A percentile compares a stretch with the other conserved stretches of the same genome.
These are phyloP conservation scores for Uria lomvia DNA, from an alignment of 2,113 vertebrate genomes.

Conservation along the genomic window DNA sequence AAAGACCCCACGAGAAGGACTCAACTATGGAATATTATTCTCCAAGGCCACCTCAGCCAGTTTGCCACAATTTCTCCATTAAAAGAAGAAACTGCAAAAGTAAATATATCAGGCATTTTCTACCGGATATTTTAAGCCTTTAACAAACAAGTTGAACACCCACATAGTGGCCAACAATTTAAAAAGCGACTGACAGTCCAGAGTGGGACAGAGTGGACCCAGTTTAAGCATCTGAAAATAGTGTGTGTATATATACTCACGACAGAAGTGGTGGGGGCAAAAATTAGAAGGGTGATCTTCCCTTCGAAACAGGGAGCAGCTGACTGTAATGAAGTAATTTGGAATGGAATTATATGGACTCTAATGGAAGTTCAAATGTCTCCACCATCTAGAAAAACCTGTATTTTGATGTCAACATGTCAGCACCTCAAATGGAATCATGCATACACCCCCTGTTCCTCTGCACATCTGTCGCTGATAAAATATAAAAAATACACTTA, in stretches of 20 bases:
- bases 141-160: background rate
- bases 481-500: background rate
- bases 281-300: background rate
- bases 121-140: background rate
- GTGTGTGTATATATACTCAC: too few species aligned
- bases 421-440: background rate
- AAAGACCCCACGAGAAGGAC: background rate
- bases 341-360: background rate
- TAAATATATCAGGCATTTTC: background rate
- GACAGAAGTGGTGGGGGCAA: background rate
- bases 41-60: background rate
- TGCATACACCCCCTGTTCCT: background rate
- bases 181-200: background rate
- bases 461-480: background rate
- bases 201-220: background rate
- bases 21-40: background rate
- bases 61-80: background rate
- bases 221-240: background rate
- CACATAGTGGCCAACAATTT: background rate
- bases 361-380: background rate
- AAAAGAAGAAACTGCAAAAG: background rate
- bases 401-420: background rate
- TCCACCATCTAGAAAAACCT: rapidly evolving
- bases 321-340: background rate
- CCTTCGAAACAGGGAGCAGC: background rate